Conservation (phyloP, 1,140 invertebrate species). For the Saxidomus purpurata region DNA sequence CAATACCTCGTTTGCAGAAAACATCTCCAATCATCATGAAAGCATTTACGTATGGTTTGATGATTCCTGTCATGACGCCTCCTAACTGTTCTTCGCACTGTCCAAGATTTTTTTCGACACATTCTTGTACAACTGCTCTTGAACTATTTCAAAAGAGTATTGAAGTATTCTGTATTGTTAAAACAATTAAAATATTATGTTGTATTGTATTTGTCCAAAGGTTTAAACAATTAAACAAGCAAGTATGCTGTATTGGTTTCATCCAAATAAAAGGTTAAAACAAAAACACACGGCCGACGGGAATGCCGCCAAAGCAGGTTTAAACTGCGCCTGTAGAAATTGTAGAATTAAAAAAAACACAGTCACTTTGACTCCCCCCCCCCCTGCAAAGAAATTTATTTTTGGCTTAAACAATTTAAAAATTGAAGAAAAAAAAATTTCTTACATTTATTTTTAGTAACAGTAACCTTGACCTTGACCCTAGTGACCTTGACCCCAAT, state of each 20-base stretch:
- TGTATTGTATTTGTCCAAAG: background rate
- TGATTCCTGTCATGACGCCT: background rate
- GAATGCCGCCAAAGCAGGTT: too few relatives aligned
- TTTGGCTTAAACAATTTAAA: too few relatives aligned
- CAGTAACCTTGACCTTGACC: too few relatives aligned
- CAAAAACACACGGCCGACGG: too few relatives aligned
- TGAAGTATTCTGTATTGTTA: background rate
- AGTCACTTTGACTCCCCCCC: too few relatives aligned
- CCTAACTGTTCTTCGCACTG: conserved; percentile 20
- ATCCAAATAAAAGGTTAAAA: too few relatives aligned
- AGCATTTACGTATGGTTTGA: background rate
- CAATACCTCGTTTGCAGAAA: conserved; percentile 25
- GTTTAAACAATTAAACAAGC: background rate
- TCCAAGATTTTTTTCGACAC: conserved; percentile 34
- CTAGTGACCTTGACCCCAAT: too few relatives aligned
- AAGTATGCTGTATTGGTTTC: background rate
- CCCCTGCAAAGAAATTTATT: too few relatives aligned
- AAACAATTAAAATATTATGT: background rate
- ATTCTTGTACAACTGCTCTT: conserved; percentile 9
- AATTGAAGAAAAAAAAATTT: too few relatives aligned
- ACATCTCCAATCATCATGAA: background rate
- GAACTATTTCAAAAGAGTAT: background rate
- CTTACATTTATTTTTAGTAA: too few relatives aligned
- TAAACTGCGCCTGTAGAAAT: too few relatives aligned
- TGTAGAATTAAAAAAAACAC: too few relatives aligned